phyloP scores from a whole-genome alignment of 2,888 invertebrate species.

The Caenorhabditis sp. region DNA sequence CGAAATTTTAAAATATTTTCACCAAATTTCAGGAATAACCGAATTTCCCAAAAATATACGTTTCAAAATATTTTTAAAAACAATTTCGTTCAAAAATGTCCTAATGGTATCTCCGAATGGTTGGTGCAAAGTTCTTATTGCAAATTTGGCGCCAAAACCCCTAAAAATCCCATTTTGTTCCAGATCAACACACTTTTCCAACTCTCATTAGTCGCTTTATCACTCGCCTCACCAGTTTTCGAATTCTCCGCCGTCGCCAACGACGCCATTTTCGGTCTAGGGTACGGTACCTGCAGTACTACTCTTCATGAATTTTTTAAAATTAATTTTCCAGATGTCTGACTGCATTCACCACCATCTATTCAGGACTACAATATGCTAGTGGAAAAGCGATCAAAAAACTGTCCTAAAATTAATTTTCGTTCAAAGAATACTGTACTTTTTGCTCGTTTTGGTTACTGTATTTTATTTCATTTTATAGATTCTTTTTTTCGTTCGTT shows the following conservation, averaged over 20 bases:
- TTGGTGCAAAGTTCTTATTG: too few species aligned
- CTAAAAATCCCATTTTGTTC: too few species aligned
- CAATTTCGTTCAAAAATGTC: too few species aligned
- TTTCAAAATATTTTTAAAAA: too few species aligned
- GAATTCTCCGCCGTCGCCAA: conserved; percentile 77
- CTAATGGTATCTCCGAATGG: too few species aligned
- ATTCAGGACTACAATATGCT: conserved; percentile 68
- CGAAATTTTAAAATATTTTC: too few species aligned
- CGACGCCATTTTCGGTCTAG: conserved; percentile 77
- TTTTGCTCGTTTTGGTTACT: background rate
- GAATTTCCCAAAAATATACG: too few species aligned
- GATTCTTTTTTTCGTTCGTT: background rate
- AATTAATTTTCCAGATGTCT: conserved; percentile 46
- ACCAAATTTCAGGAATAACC: too few species aligned
- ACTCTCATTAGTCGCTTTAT: conserved; percentile 83
- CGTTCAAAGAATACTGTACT: too few species aligned
- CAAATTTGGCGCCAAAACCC: too few species aligned
- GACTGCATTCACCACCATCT: conserved; percentile 65
- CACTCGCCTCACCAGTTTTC: conserved; percentile 90
- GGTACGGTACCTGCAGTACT: conserved; percentile 74
- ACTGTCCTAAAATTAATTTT: conserved; percentile 21
- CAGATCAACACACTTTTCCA: conserved; percentile 86
- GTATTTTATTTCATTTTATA: background rate
- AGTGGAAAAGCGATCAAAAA: conserved; percentile 63
- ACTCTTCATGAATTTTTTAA: background rate